Percentiles rank a stretch among this genome's conserved stretches.
These are phyloP conservation scores for Agonopterix arenella DNA, from an alignment of 2,888 invertebrate species.

Conservation along the genomic window DNA sequence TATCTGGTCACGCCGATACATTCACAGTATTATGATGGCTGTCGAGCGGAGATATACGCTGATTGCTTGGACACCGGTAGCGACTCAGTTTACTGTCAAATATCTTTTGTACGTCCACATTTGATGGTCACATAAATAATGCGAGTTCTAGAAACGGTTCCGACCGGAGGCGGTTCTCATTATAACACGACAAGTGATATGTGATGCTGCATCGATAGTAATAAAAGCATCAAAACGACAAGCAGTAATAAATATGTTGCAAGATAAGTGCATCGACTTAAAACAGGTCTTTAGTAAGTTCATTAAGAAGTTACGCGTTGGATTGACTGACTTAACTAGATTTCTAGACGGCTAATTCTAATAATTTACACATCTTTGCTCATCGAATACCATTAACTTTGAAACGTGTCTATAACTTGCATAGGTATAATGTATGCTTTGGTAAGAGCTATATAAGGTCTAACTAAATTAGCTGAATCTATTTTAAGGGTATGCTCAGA, in stretches of 20 bases:
- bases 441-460: constrained; percentile 10
- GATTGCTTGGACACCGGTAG: constrained; percentile 12
- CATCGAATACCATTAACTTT: no score
- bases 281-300: not conserved
- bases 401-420: constrained; percentile 8
- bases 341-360: not conserved
- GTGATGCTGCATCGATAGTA: constrained; percentile 4
- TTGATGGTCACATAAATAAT: constrained; percentile 17
- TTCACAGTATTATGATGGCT: constrained; percentile 30
- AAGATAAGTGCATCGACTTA: not conserved
- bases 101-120: constrained; percentile 19
- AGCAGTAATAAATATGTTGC: no score
- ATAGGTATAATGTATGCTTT: constrained; percentile 4
- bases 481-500: no score
- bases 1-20: constrained; percentile 39
- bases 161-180: constrained; percentile 6
- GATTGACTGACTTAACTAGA: not conserved
- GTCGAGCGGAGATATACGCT: constrained; percentile 18
- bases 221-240: not conserved
- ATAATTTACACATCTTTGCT: not conserved
- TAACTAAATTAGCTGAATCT: no score
- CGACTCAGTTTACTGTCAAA: constrained; percentile 20
- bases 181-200: constrained; percentile 9
- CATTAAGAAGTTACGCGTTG: not conserved
- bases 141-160: constrained; percentile 6